Conservation (phyloP, 2,797 vertebrate genomes). For the Spea hammondii region DNA sequence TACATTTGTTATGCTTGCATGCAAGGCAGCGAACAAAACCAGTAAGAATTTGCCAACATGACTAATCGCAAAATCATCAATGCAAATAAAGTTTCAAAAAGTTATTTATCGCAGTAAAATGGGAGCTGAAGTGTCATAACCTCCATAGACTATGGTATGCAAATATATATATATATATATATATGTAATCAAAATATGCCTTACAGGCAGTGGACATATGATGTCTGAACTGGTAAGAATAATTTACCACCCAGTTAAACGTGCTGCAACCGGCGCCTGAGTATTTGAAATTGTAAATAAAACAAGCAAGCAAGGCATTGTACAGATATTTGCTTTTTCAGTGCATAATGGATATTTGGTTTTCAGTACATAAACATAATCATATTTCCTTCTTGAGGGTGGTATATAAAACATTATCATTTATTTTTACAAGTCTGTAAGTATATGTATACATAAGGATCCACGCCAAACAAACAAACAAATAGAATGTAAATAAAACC, state of each 20-base stretch:
- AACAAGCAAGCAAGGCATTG: slow-evolving; percentile 10
- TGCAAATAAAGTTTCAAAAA: too few relatives aligned
- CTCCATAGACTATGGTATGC: background rate
- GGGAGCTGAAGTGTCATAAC: too few relatives aligned
- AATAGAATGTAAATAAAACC: slow-evolving; percentile 14
- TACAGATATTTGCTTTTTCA: background rate
- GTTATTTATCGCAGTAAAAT: too few relatives aligned
- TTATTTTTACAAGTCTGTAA: slow-evolving; percentile 2
- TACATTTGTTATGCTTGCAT: too few relatives aligned
- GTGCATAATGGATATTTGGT: slow-evolving; percentile 3
- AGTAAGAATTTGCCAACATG: too few relatives aligned
- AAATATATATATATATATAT: background rate
- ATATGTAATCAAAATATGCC: background rate
- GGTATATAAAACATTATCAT: background rate
- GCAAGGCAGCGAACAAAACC: too few relatives aligned
- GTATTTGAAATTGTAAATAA: background rate
- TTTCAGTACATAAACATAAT: slow-evolving; percentile 20
- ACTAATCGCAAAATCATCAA: too few relatives aligned
- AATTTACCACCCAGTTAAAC: too few relatives aligned
- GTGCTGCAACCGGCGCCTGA: too few relatives aligned
- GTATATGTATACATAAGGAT: background rate
- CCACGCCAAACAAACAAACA: background rate
- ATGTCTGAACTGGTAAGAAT: too few relatives aligned
- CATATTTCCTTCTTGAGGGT: slow-evolving; percentile 3
- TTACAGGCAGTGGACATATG: too few relatives aligned